phyloP scores from a whole-genome alignment of 2,888 invertebrate species.

The Creontiades dilutus region DNA sequence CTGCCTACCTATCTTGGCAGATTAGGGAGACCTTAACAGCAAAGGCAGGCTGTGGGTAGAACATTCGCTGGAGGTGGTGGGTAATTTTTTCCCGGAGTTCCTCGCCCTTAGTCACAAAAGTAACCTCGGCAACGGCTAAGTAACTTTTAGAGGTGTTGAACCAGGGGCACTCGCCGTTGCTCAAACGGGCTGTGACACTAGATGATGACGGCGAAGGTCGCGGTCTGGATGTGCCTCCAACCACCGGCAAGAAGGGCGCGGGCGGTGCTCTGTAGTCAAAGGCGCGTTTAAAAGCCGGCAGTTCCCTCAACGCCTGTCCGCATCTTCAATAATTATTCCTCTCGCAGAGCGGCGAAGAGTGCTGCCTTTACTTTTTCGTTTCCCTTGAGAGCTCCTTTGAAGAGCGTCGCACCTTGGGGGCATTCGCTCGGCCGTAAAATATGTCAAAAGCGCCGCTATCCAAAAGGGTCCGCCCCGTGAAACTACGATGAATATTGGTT shows the following conservation, averaged over 20 bases:
- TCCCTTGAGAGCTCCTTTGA: conserved; percentile 41
- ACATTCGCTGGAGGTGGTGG: too few species aligned
- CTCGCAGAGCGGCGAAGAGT: conserved; percentile 5
- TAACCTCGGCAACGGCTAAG: neutral
- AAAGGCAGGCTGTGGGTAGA: too few species aligned
- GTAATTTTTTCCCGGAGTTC: too few species aligned
- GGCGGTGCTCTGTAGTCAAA: neutral
- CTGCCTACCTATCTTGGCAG: too few species aligned
- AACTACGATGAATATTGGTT: neutral
- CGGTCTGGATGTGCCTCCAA: neutral
- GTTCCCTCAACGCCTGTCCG: neutral
- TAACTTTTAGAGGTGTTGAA: conserved; percentile 19
- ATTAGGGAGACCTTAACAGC: too few species aligned
- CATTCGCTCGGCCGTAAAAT: conserved; percentile 44
- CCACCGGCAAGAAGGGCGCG: neutral
- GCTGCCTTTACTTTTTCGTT: conserved; percentile 19
- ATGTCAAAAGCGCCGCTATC: conserved; percentile 20
- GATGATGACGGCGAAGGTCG: neutral
- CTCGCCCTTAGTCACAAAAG: too few species aligned
- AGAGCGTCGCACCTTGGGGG: conserved; percentile 27
- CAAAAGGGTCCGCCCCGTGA: neutral
- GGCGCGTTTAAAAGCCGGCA: neutral
- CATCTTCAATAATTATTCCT: conserved; percentile 44
- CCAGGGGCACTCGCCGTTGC: neutral
- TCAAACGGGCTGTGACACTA: neutral